Evolutionary conservation across 2,888 invertebrate genomes (phyloP).

Genomic region (Lasioglossum oenotherae): DNA sequence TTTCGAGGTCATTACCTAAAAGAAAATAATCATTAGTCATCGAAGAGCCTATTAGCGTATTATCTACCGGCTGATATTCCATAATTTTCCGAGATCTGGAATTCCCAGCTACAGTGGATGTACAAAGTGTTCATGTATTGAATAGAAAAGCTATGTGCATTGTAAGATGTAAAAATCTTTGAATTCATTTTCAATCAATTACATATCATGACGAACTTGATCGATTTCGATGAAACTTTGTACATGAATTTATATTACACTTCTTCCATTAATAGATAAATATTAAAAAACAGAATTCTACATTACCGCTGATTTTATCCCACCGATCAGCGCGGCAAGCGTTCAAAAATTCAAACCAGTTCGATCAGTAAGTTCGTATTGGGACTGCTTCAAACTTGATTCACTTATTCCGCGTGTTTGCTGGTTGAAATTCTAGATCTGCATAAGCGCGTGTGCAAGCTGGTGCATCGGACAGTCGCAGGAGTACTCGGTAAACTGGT

Average conservation of each 20-base stretch:
- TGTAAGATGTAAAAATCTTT: too few species aligned
- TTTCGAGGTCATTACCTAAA: not conserved
- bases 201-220: too few species aligned
- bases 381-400: not conserved
- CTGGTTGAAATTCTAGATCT: not conserved
- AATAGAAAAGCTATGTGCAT: too few species aligned
- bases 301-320: not conserved
- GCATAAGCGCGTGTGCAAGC: not conserved
- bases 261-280: not conserved
- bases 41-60: not conserved
- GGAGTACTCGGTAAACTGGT: not conserved
- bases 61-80: not conserved
- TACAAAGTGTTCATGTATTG: too few species aligned
- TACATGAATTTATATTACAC: too few species aligned
- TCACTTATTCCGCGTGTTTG: not conserved
- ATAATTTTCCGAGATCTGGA: not conserved
- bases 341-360: not conserved
- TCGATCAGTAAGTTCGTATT: not conserved
- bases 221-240: too few species aligned
- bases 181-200: too few species aligned
- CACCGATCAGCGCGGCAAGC: not conserved
- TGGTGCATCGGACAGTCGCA: not conserved
- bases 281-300: not conserved
- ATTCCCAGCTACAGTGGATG: not conserved
- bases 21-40: not conserved